Percentiles rank a stretch among this genome's conserved stretches.
Evolutionary conservation across 2,888 invertebrate genomes (phyloP).

Genomic region (Epinotia brunnichana): DNA sequence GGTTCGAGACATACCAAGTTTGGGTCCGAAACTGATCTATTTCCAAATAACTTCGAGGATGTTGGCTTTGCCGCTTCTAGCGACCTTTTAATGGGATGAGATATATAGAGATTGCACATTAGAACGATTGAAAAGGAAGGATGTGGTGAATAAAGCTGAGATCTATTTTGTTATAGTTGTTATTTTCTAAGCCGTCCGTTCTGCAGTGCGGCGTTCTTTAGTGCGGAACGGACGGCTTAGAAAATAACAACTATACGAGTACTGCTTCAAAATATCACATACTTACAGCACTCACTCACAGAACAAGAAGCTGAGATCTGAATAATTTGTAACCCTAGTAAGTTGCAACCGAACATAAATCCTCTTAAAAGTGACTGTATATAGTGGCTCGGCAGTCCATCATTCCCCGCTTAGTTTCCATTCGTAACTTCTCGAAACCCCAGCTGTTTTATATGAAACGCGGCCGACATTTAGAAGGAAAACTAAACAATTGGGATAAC

Average conservation of each 20-base stretch:
- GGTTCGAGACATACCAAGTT: neutral
- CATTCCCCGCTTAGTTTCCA: slow-evolving; percentile 41
- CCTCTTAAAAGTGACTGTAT: slow-evolving; percentile 36
- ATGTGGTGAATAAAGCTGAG: no score
- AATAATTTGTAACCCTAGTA: slow-evolving; percentile 28
- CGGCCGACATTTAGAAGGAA: slow-evolving; percentile 8
- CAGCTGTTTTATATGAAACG: slow-evolving; percentile 32
- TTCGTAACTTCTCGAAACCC: slow-evolving; percentile 24
- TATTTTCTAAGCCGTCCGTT: no score
- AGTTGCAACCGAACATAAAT: slow-evolving; percentile 29
- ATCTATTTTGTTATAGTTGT: no score
- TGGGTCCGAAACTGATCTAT: slow-evolving; percentile 8
- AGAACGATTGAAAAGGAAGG: no score
- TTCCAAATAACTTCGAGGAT: neutral
- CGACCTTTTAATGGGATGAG: neutral
- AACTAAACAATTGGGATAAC: slow-evolving; percentile 9
- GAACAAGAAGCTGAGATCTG: neutral
- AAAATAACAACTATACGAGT: no score
- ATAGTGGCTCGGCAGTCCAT: slow-evolving; percentile 39
- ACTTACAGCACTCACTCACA: neutral
- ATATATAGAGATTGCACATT: neutral
- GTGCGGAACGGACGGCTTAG: no score
- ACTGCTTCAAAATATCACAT: neutral
- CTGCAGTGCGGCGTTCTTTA: no score
- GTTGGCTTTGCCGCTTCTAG: neutral